Evolutionary conservation across 2,888 invertebrate genomes (phyloP).

Genomic region (Scotopteryx bipunctaria): DNA sequence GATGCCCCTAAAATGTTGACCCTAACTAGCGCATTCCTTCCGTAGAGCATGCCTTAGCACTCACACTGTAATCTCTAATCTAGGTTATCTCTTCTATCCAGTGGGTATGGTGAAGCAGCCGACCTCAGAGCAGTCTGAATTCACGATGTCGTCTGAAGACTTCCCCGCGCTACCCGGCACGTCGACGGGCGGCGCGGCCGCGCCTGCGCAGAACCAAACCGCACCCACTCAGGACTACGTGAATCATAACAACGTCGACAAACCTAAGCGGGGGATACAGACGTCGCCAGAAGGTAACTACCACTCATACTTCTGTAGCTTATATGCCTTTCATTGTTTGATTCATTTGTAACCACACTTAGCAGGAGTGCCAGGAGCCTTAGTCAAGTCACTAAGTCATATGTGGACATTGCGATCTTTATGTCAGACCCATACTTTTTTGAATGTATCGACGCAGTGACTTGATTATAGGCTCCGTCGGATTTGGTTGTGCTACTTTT

Average conservation of each 20-base stretch:
- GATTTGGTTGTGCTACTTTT: too few species aligned
- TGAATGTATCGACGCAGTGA: too few species aligned
- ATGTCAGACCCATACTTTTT: too few species aligned
- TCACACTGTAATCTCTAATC: slow-evolving; percentile 25
- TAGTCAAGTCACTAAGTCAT: too few species aligned
- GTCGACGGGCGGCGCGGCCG: slow-evolving; percentile 83
- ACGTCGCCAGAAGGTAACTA: slow-evolving; percentile 94
- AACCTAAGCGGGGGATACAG: slow-evolving; percentile 93
- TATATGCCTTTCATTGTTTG: too few species aligned
- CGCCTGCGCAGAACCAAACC: slow-evolving; percentile 83
- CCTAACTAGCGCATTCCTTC: slow-evolving; percentile 6
- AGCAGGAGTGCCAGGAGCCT: too few species aligned
- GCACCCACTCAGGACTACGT: slow-evolving; percentile 53
- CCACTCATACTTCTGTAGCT: too few species aligned
- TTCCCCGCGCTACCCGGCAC: slow-evolving; percentile 99
- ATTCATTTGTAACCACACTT: too few species aligned
- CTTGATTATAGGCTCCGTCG: too few species aligned
- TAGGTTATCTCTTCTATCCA: slow-evolving; percentile 52
- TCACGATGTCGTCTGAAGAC: slow-evolving; percentile 99
- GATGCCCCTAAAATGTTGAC: too few species aligned
- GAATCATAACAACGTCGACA: slow-evolving; percentile 66
- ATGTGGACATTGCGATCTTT: too few species aligned
- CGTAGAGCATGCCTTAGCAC: slow-evolving; percentile 23
- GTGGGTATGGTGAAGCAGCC: slow-evolving; percentile 98
- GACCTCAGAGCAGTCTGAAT: slow-evolving; percentile 95